phyloP scores from a whole-genome alignment of 2,888 invertebrate genomes.

The Synanthedon tipuliformis region DNA sequence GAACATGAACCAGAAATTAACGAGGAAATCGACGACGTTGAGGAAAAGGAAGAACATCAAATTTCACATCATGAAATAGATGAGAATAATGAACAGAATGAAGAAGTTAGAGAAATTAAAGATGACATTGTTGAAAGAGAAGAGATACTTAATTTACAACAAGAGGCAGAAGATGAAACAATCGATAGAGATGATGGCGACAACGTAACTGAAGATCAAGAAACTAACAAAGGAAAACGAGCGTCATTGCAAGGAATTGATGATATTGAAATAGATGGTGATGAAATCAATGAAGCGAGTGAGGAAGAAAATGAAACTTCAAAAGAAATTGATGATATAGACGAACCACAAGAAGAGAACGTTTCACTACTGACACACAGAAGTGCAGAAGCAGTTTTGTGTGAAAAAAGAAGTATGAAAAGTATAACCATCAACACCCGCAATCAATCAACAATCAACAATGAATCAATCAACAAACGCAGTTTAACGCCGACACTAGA shows the following conservation, averaged over 20 bases:
- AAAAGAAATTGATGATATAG: constrained; percentile 21
- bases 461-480: constrained; percentile 17
- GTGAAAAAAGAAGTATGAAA: constrained; percentile 15
- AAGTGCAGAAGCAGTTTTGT: constrained; percentile 32
- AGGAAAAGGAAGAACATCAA: constrained; percentile 7
- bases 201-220: not conserved
- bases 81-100: constrained; percentile 4
- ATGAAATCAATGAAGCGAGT: constrained; percentile 2
- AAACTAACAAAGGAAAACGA: not conserved
- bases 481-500: constrained; percentile 27
- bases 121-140: constrained; percentile 6
- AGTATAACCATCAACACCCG: no score
- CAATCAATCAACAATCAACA: no score
- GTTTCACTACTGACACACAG: constrained; percentile 26
- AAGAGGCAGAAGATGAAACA: constrained; percentile 9
- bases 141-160: constrained; percentile 7
- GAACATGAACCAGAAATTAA: constrained; percentile 4
- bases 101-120: constrained; percentile 4
- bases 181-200: constrained; percentile 1
- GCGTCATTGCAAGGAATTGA: not conserved
- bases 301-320: constrained; percentile 7
- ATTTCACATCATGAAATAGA: constrained; percentile 2
- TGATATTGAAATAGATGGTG: not conserved
- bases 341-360: not conserved
- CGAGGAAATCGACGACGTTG: constrained; percentile 2